These are phyloP conservation scores for Acromyrmex charruanus DNA, from an alignment of 1,140 invertebrate genomes.

Conservation along the genomic window DNA sequence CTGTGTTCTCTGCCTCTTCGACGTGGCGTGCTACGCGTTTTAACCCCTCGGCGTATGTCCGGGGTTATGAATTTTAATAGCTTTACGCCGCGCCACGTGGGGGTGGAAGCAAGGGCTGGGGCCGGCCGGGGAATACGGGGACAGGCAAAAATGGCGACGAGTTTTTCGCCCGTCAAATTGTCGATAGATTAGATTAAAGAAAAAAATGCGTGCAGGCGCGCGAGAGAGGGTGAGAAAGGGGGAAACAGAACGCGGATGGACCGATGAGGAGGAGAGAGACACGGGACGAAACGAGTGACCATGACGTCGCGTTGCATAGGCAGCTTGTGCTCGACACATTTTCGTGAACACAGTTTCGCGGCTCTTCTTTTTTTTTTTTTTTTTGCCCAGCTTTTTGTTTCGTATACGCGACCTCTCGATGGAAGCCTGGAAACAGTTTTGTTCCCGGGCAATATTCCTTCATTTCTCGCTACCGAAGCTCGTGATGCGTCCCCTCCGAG, in stretches of 20 bases:
- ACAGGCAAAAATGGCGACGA: slow-evolving; percentile 84
- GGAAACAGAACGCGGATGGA: slow-evolving; percentile 61
- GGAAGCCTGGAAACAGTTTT: slow-evolving; percentile 58
- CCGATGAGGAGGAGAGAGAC: slow-evolving; percentile 29
- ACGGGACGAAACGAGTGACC: slow-evolving; percentile 62
- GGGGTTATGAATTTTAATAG: slow-evolving; percentile 87
- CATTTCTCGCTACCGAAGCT: slow-evolving; percentile 61
- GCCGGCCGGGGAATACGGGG: slow-evolving; percentile 44
- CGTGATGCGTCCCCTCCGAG: slow-evolving; percentile 32
- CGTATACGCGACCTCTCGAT: slow-evolving; percentile 54
- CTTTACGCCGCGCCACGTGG: slow-evolving; percentile 84
- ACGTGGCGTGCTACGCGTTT: slow-evolving; percentile 81
- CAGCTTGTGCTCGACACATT: slow-evolving; percentile 72
- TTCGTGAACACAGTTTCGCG: slow-evolving; percentile 70
- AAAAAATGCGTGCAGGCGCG: slow-evolving; percentile 74
- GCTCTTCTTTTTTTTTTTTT: slow-evolving; percentile 49
- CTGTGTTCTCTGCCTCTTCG: slow-evolving; percentile 59
- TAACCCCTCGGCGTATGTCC: slow-evolving; percentile 85
- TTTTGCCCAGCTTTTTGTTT: slow-evolving; percentile 66
- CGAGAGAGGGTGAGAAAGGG: slow-evolving; percentile 48
- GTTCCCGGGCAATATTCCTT: slow-evolving; percentile 61
- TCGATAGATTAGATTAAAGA: slow-evolving; percentile 86
- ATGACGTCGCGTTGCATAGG: slow-evolving; percentile 66
- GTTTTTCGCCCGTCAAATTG: slow-evolving; percentile 86
- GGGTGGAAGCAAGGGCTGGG: slow-evolving; percentile 63